phyloP scores from a whole-genome alignment of 2,797 vertebrate species.

The Chelonia mydas region DNA sequence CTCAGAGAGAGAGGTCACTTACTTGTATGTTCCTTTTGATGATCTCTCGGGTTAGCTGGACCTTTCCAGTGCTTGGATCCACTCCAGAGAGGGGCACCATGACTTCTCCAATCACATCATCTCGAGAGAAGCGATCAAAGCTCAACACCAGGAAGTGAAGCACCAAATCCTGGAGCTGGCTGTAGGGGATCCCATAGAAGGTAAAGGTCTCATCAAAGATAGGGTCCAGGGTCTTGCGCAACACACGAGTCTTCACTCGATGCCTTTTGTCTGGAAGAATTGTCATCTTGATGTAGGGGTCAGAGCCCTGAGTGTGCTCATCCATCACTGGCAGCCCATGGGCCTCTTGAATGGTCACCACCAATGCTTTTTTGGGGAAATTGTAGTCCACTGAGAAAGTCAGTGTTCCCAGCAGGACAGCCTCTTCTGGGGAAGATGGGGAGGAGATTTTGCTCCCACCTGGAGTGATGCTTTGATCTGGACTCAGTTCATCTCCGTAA shows the following conservation, averaged over 20 bases:
- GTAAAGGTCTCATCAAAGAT: conserved; percentile 98
- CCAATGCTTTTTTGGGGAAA: conserved; percentile 96
- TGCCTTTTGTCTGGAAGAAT: conserved; percentile 97
- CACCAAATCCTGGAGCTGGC: conserved; percentile 92
- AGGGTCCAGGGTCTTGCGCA: conserved; percentile 94
- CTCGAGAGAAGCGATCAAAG: conserved; percentile 95
- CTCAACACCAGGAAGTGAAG: conserved; percentile 97
- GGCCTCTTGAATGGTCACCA: conserved; percentile 94
- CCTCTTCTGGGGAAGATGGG: conserved; percentile 88
- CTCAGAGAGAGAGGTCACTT: rapidly evolving
- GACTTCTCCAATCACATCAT: conserved; percentile 95
- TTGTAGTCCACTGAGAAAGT: conserved; percentile 96
- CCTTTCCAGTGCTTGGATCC: conserved; percentile 93
- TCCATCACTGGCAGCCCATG: conserved; percentile 92
- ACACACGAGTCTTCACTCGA: conserved; percentile 95
- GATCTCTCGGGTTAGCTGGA: conserved; percentile 93
- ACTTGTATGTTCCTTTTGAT: conserved; percentile 96
- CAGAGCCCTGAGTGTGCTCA: conserved; percentile 89
- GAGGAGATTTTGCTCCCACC: conserved; percentile 88
- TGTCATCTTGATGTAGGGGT: conserved; percentile 98
- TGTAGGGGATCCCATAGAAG: conserved; percentile 96
- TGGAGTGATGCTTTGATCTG: conserved; percentile 87
- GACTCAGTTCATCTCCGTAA: conserved; percentile 86
- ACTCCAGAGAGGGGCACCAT: conserved; percentile 93
- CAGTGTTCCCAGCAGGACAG: conserved; percentile 86